These are phyloP conservation scores for Neoscelio sp. DNA, from an alignment of 2,888 invertebrate species.

Conservation along the genomic window DNA sequence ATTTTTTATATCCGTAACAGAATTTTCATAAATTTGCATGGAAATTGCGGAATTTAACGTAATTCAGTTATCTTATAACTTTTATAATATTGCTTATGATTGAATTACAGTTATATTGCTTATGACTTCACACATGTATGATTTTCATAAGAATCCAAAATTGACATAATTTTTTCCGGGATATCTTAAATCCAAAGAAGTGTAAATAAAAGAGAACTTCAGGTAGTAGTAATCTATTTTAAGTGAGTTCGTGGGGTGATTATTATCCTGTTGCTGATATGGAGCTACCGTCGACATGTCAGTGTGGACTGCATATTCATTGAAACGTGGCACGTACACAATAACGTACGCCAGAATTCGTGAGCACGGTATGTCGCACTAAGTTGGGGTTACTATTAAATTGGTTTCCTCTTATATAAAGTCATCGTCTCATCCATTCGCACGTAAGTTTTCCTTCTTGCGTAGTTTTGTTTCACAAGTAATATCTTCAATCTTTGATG, in stretches of 20 bases:
- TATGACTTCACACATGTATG: too few species aligned
- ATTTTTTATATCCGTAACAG: not conserved
- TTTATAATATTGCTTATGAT: too few species aligned
- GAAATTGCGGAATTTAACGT: not conserved
- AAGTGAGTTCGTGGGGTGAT: slow-evolving; percentile 18
- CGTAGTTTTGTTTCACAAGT: not conserved
- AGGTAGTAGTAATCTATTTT: slow-evolving; percentile 1
- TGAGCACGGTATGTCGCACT: slow-evolving; percentile 6
- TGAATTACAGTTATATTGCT: too few species aligned
- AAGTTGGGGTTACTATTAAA: slow-evolving; percentile 10
- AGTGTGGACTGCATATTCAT: slow-evolving; percentile 28
- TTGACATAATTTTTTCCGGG: too few species aligned
- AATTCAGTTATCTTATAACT: not conserved
- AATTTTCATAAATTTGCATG: slow-evolving; percentile 10
- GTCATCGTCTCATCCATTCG: slow-evolving; percentile 1
- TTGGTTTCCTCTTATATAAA: slow-evolving; percentile 12
- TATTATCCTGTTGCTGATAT: slow-evolving; percentile 11
- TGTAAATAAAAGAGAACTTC: slow-evolving; percentile 25
- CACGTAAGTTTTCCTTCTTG: not conserved
- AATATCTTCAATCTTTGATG: slow-evolving; percentile 10
- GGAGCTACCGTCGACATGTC: slow-evolving; percentile 3
- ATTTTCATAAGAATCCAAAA: too few species aligned
- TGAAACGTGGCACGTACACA: slow-evolving; percentile 8
- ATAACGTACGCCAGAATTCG: not conserved
- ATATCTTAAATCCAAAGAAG: slow-evolving; percentile 35